Evolutionary conservation across 2,888 invertebrate species (phyloP), one percentile per base, ranked within the genome.

Genomic region (Poecilus cupreus): DNA sequence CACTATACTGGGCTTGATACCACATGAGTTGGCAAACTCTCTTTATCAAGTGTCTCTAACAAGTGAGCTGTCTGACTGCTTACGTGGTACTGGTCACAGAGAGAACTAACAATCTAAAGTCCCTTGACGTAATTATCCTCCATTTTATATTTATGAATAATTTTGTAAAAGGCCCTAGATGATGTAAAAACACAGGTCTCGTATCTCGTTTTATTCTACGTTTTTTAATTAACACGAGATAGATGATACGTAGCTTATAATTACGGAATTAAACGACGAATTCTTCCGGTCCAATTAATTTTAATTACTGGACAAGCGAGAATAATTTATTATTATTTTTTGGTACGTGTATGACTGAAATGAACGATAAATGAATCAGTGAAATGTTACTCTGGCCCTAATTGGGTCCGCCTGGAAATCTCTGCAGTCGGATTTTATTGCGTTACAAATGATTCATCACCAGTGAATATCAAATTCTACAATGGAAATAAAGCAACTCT

Each of bases 181-280:
- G 13, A n/a, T 13, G 4, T 49, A 74, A 49, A 64, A 74, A 49
- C 74, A 11, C 51, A 51, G 26, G 75, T 51, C 24, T 75, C 16
- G 20, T 64, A 32, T 64, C 26, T 78, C 49, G 37, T 64, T 60
- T 26, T 78, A 64, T 60, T 60, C 39, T 16, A 78, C 26, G n/a
- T 18, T 78, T 77, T 78, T 78, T 78, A 68, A 64, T 75, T 75
- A 75, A 75, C 75, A 75, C 75, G 75, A 54, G 75, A 75, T 75
- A 75, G 75, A 75, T 49, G 75, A 75, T 75, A 75, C 75, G 75
- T 51, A 49, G 75, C 75, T 75, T 77, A 77, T 60, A 77, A 77
- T 77, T 77, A 64, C 46, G 57, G 16, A 77, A 60, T 60, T 77
- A 60, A 77, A 64, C 77, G 64, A 77, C 60, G 77, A 77, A 60